Evolutionary conservation across 2,888 invertebrate genomes (phyloP).

Genomic region (Cephus sareptanus): DNA sequence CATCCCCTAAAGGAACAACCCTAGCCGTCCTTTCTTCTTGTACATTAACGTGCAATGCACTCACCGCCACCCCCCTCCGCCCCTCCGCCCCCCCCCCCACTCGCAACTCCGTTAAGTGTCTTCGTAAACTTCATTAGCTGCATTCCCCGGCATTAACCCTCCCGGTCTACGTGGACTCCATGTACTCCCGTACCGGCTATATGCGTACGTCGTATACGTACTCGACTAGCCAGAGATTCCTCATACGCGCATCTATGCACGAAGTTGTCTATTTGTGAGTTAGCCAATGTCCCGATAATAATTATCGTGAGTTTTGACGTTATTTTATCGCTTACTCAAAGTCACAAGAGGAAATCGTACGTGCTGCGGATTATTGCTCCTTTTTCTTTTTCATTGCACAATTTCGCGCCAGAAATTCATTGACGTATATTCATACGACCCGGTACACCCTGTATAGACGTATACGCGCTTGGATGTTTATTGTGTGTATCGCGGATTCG

Average conservation of each 20-base stretch:
- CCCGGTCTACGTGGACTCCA: conserved; percentile 18
- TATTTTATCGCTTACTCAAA: background rate
- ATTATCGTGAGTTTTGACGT: background rate
- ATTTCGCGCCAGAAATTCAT: background rate
- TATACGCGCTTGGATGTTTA: background rate
- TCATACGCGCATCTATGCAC: background rate
- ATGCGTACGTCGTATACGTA: background rate
- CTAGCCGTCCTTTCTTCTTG: background rate
- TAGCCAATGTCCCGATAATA: background rate
- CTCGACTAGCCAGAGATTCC: background rate
- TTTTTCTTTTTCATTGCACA: background rate
- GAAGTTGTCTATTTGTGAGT: background rate
- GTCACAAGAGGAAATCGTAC: background rate
- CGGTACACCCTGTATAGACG: background rate
- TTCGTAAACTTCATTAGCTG: conserved; percentile 60
- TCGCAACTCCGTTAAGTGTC: conserved; percentile 56
- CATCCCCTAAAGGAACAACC: background rate
- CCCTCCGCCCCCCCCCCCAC: background rate
- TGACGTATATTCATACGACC: background rate
- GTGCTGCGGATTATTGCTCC: background rate
- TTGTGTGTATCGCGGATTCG: background rate
- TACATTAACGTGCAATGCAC: background rate
- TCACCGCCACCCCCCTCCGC: background rate
- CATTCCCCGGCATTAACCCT: conserved; percentile 53
- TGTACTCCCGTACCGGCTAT: background rate